Evolutionary conservation across 2,113 vertebrate species (phyloP).

Genomic region (Ochotona princeps): DNA sequence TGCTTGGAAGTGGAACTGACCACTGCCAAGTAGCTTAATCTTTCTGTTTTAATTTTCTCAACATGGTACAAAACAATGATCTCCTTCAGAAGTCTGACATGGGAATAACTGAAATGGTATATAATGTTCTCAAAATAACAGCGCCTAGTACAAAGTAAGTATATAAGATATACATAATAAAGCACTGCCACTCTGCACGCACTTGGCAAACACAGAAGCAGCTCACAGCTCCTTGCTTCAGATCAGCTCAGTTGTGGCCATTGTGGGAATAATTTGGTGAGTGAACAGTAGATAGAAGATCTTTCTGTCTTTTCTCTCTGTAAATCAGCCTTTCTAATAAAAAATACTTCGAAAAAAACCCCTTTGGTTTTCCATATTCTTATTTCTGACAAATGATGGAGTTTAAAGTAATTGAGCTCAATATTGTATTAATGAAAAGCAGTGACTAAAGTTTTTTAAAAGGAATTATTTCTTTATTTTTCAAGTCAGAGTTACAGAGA

Average conservation of each 20-base stretch:
- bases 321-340: no score
- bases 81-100: neutral
- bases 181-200: no score
- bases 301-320: no score
- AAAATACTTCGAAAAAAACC: no score
- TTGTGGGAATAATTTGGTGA: no score
- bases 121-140: neutral
- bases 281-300: no score
- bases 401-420: neutral
- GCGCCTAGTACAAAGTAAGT: neutral
- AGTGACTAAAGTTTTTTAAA: neutral
- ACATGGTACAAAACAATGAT: neutral
- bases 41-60: neutral
- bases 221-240: no score
- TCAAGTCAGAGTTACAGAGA: no score
- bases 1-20: neutral
- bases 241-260: no score
- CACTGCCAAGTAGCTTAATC: neutral
- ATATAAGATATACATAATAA: neutral
- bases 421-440: neutral
- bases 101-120: neutral
- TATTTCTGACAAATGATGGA: neutral
- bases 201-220: no score
- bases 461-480: no score
- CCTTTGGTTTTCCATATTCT: slow-evolving; percentile 71